Conservation (phyloP, 2,113 vertebrate genomes). For the Catharus bicknelli region DNA sequence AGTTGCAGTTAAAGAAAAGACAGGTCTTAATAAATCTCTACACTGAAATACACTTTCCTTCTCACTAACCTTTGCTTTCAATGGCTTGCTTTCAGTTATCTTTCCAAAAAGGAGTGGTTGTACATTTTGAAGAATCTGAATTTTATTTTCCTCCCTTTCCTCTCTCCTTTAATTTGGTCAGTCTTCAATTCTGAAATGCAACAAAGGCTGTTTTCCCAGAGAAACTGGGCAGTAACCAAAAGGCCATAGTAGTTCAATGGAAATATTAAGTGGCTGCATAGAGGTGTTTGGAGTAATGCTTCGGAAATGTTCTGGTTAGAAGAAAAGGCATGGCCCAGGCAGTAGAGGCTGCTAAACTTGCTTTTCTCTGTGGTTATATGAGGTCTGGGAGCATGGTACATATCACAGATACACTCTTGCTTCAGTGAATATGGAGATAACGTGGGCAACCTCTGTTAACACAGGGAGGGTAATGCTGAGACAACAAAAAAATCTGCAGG, state of each 20-base stretch:
- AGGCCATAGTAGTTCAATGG: neutral
- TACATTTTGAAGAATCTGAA: neutral
- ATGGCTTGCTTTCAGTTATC: neutral
- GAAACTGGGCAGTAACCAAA: neutral
- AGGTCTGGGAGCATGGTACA: neutral
- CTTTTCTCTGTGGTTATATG: neutral
- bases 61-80: conserved; percentile 29
- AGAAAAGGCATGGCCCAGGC: neutral
- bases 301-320: neutral
- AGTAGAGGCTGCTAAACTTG: neutral
- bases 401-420: neutral
- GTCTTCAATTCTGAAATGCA: neutral
- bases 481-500: neutral
- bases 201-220: neutral
- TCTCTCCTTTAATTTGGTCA: neutral
- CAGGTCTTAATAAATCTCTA: conserved; percentile 35
- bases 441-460: neutral
- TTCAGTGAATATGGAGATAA: neutral
- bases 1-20: conserved; percentile 52
- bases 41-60: conserved; percentile 26
- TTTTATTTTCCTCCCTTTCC: neutral
- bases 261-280: neutral
- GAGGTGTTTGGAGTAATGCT: neutral
- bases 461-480: neutral
- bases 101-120: neutral